Evolutionary conservation across 2,113 vertebrate genomes (phyloP).

Genomic region (Sapayoa aenigma): DNA sequence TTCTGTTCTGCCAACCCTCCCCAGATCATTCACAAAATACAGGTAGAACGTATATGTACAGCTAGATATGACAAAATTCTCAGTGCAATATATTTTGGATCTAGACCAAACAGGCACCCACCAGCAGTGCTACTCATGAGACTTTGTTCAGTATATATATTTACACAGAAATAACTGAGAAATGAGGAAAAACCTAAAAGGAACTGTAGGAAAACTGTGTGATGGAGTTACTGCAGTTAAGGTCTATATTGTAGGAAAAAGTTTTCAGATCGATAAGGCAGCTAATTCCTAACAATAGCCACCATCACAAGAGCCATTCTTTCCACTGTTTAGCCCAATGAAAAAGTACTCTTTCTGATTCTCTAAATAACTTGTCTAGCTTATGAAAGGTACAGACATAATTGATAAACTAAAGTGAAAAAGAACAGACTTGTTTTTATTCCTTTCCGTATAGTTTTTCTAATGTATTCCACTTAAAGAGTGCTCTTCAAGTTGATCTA

Average conservation of each 20-base stretch:
- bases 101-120: neutral
- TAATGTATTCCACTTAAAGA: neutral
- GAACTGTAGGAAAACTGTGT: neutral
- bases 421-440: neutral
- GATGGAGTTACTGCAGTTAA: neutral
- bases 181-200: neutral
- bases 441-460: neutral
- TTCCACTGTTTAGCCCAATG: neutral
- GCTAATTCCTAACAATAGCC: neutral
- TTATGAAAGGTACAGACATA: neutral
- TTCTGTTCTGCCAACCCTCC: neutral
- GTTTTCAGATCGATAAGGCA: neutral
- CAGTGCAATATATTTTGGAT: neutral
- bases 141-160: neutral
- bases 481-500: neutral
- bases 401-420: neutral
- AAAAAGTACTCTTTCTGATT: neutral
- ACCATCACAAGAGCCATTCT: neutral
- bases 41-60: neutral
- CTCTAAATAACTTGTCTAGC: neutral
- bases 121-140: neutral
- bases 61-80: neutral
- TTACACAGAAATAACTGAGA: neutral
- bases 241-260: neutral
- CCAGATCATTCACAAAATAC: neutral